phyloP scores from a whole-genome alignment of 2,113 vertebrate genomes.

The Elephantulus edwardii region DNA sequence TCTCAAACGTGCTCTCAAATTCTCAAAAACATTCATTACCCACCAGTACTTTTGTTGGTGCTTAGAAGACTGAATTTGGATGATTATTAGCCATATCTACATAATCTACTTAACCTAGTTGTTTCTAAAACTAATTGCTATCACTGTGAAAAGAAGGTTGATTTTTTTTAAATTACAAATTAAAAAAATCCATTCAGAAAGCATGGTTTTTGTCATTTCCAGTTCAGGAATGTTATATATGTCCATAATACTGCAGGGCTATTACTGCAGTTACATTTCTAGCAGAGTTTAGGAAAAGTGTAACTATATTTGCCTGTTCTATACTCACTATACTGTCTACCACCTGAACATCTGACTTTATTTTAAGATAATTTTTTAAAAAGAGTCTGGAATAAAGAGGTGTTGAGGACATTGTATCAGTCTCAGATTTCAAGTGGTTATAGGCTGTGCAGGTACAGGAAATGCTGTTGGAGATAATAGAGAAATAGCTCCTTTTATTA shows the following conservation, averaged over 20 bases:
- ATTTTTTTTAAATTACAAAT: neutral
- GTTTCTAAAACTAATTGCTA: neutral
- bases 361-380: neutral
- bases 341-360: neutral
- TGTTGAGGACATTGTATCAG: neutral
- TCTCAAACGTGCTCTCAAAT: too few relatives aligned
- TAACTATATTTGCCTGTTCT: neutral
- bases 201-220: neutral
- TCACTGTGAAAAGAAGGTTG: neutral
- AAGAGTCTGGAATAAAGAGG: neutral
- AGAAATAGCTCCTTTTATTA: neutral
- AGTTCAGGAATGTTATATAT: neutral
- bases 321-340: neutral
- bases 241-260: too few relatives aligned
- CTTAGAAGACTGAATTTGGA: conserved; percentile 19
- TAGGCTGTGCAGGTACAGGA: neutral
- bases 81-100: neutral
- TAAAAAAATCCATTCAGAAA: neutral
- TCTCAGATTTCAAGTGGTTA: neutral
- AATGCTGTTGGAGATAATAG: neutral
- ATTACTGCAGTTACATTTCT: neutral
- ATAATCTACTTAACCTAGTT: neutral
- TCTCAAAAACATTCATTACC: neutral
- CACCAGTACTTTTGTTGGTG: neutral
- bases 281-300: neutral